phyloP scores from a whole-genome alignment of 2,797 vertebrate genomes.

The Gymnothorax javanicus region DNA sequence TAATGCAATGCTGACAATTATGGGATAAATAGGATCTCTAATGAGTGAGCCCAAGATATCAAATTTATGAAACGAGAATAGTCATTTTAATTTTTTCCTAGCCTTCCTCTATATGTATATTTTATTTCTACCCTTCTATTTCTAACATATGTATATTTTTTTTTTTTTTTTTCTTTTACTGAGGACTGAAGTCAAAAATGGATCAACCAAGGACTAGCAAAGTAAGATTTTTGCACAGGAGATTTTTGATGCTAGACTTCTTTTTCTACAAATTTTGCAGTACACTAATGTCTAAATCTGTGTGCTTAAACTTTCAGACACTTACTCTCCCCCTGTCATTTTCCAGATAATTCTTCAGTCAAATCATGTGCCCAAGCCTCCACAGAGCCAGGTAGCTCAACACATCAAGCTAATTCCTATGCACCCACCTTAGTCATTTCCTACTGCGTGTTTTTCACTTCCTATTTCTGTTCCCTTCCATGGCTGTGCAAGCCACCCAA shows the following conservation, averaged over 20 bases:
- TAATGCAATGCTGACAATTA: too few relatives aligned
- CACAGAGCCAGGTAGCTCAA: neutral
- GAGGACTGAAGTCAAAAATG: neutral
- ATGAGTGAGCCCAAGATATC: too few relatives aligned
- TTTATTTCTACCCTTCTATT: too few relatives aligned
- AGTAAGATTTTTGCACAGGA: neutral
- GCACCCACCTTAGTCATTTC: neutral
- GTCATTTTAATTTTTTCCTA: too few relatives aligned
- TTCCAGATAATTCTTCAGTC: slow-evolving; percentile 4
- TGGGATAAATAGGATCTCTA: too few relatives aligned
- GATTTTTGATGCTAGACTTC: neutral
- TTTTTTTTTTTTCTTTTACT: too few relatives aligned
- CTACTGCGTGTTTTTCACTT: neutral
- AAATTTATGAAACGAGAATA: too few relatives aligned
- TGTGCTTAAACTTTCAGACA: neutral
- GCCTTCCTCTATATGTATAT: too few relatives aligned
- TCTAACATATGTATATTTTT: too few relatives aligned
- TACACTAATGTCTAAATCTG: slow-evolving; percentile 4
- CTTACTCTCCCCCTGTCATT: neutral
- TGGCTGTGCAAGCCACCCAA: neutral
- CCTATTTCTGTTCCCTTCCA: neutral
- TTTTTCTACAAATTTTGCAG: neutral
- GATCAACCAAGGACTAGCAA: neutral
- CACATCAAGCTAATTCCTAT: neutral
- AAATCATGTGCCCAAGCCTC: neutral